A percentile compares a stretch with the other conserved stretches of the same genome.
These are phyloP conservation scores for Diarsia rubi DNA, from an alignment of 2,888 invertebrate species.

Conservation along the genomic window DNA sequence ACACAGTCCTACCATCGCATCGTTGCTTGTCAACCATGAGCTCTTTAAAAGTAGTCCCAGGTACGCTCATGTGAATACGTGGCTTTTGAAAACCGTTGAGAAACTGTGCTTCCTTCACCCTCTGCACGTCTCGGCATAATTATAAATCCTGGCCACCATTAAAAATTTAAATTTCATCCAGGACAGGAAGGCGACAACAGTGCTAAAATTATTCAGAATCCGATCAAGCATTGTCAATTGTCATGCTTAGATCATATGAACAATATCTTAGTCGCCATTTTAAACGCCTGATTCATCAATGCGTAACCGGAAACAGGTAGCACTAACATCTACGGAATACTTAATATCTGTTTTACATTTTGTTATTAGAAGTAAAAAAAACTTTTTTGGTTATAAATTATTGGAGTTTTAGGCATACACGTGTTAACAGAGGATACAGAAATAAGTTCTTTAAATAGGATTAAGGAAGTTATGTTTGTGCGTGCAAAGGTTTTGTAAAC, in stretches of 20 bases:
- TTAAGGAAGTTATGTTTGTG: conserved; percentile 22
- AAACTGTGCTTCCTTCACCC: conserved; percentile 15
- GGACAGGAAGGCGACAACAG: conserved; percentile 43
- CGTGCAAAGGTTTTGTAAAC: conserved; percentile 27
- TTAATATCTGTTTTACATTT: conserved; percentile 62
- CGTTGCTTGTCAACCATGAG: too few species aligned
- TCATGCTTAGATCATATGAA: conserved; percentile 58
- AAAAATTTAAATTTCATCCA: conserved; percentile 45
- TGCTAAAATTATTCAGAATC: conserved; percentile 63
- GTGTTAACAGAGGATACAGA: conserved; percentile 22
- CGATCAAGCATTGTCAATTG: conserved; percentile 59
- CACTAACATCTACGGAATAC: conserved; percentile 62
- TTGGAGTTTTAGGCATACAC: conserved; percentile 18
- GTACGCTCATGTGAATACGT: background rate
- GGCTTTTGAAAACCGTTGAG: conserved; percentile 16
- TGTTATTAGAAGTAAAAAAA: conserved; percentile 31
- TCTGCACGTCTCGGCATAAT: conserved; percentile 24
- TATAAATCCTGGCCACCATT: conserved; percentile 25
- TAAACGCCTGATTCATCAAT: conserved; percentile 62
- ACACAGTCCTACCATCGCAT: too few species aligned
- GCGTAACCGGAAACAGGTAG: conserved; percentile 63
- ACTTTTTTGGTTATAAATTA: conserved; percentile 18
- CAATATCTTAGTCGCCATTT: conserved; percentile 57
- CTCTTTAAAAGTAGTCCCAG: background rate
- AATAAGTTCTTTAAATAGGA: conserved; percentile 10